phyloP scores from a whole-genome alignment of 2,797 vertebrate genomes.

The Brachyrhaphis roseni region DNA sequence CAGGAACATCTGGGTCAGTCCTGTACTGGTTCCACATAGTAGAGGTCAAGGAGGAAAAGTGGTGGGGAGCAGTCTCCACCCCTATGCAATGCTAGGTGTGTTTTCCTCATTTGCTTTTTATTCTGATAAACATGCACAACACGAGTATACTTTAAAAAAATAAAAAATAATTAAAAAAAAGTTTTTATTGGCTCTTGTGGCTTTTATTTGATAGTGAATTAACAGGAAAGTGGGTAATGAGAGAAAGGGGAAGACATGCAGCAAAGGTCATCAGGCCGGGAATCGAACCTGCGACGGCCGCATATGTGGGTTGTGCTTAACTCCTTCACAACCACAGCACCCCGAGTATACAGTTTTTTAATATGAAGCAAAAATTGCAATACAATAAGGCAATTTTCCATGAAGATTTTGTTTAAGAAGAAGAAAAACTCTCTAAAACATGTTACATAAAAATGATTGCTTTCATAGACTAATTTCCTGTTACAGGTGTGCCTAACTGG shows the following conservation, averaged over 20 bases:
- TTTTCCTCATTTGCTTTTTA: neutral
- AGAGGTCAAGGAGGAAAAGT: neutral
- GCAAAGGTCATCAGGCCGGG: no score
- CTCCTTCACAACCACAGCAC: no score
- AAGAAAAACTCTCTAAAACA: neutral
- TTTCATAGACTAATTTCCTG: neutral
- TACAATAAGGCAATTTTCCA: neutral
- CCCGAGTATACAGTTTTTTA: neutral
- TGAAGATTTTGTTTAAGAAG: neutral
- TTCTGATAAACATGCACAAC: no score
- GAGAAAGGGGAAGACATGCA: no score
- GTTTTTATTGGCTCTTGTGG: no score
- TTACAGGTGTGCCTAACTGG: neutral
- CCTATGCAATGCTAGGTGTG: neutral
- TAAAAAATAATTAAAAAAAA: no score
- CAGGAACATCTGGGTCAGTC: neutral
- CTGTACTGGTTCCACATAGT: neutral
- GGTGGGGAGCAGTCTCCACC: no score
- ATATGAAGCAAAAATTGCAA: neutral
- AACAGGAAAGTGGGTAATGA: no score
- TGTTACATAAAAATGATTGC: neutral
- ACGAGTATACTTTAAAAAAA: no score
- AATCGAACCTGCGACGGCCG: no score
- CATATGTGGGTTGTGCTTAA: no score
- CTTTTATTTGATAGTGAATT: no score